Evolutionary conservation across 2,113 vertebrate genomes (phyloP), one percentile per base, ranked within the genome.

Genomic region (Thunnus thynnus): DNA sequence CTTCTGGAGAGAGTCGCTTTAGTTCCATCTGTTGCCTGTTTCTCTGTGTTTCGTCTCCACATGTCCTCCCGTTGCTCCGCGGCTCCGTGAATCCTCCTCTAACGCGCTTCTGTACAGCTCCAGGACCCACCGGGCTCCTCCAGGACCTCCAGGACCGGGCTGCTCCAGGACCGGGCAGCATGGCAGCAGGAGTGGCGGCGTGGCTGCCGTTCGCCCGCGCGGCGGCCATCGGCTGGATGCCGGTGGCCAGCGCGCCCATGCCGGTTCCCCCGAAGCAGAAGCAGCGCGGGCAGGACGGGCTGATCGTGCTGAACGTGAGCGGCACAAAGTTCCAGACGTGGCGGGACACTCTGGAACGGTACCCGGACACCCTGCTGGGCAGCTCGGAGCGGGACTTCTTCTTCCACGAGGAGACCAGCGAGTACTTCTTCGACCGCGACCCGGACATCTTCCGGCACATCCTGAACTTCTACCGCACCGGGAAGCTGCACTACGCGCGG

Each of bases 401-500:
- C 93, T 99, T 96, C 91, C 97, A 97, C 13, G 96, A 97, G 46
- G 98, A 99, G 75, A 96, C 90, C 6, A 94, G 95, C 82, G 98
- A 99, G 88, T 99, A 96, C 90, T 99, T 99, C 92, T 99, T 99
- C 61, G 98, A 99, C 93, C 97, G 98, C 51, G 98, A 99, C 90
- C 97, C 98, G 36, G 97, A 99, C 79, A 97, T 99, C 88, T 99
- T 99, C 92, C 96, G 98, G 41, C 96, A 98, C 89, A 97, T 99
- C 82, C 96, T 99, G 47, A 99, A 99, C 91, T 99, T 99, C 83
- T 99, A 99, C 90, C 97, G 97, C 66, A 99, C 97, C 0, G 98
- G 98, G 48, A 97, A 96, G 87, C 95, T 99, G 79, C 98, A 99
- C 94, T 99, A 96, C 84, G 97, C 98, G 13, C 96, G 98, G 25